These are phyloP conservation scores for Jordanella pulchra DNA, from an alignment of 2,797 vertebrate species.

Conservation along the genomic window DNA sequence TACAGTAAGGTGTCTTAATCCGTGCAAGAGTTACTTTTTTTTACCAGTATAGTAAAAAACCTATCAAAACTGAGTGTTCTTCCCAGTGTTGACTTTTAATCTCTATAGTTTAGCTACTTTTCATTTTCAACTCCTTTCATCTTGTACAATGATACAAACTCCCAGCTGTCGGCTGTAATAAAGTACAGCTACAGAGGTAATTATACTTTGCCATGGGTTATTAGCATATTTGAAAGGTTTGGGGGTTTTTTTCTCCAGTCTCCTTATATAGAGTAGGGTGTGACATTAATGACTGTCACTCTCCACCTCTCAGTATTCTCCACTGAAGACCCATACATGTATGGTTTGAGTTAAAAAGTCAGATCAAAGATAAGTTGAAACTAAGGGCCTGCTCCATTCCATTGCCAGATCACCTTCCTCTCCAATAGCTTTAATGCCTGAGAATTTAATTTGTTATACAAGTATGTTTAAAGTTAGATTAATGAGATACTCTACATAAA, in stretches of 20 bases:
- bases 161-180: background rate
- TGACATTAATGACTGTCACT: background rate
- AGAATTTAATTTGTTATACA: background rate
- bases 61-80: too few relatives aligned
- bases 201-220: background rate
- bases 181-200: background rate
- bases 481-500: background rate
- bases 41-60: too few relatives aligned
- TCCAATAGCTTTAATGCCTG: background rate
- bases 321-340: background rate
- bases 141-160: background rate
- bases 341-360: background rate
- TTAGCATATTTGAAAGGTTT: background rate
- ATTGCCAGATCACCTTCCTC: background rate
- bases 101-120: too few relatives aligned
- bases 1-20: too few relatives aligned
- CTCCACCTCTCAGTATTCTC: background rate
- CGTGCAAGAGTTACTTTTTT: too few relatives aligned
- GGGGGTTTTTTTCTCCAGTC: background rate
- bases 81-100: too few relatives aligned
- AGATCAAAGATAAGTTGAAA: background rate
- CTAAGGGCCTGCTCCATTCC: background rate
- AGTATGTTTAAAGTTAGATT: background rate
- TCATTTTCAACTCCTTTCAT: too few relatives aligned
- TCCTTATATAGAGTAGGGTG: background rate